These are phyloP conservation scores for Anolis carolinensis DNA, from an alignment of 2,113 vertebrate genomes.

Conservation along the genomic window DNA sequence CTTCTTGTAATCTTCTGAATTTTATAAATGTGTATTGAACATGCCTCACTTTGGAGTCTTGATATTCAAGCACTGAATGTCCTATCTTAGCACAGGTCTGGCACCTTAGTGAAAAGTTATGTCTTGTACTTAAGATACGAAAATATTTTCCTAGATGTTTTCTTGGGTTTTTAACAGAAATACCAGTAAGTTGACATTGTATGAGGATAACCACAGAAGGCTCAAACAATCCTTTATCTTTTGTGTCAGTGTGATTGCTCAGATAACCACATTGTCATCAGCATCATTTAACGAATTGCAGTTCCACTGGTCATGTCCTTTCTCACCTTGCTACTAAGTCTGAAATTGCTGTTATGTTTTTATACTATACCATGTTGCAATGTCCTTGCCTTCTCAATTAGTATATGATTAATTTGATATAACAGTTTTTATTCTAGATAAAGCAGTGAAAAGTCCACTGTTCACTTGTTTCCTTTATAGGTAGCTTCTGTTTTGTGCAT, in stretches of 20 bases:
- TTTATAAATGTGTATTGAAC: conserved; percentile 41
- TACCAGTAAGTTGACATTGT: neutral
- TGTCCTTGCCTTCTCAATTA: neutral
- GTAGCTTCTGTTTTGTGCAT: too few relatives aligned
- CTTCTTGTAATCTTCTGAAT: conserved; percentile 33
- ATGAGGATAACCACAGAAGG: neutral
- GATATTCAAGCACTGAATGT: conserved; percentile 24
- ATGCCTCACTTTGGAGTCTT: conserved; percentile 14
- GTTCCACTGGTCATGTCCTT: conserved; percentile 7
- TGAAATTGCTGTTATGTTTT: conserved; percentile 13
- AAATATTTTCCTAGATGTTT: neutral
- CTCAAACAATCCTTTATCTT: neutral
- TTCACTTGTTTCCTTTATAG: too few relatives aligned
- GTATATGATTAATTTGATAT: neutral
- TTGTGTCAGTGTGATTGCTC: fast-evolving
- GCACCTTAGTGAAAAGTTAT: neutral
- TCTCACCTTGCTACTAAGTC: conserved; percentile 35
- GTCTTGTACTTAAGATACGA: neutral
- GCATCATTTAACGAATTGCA: conserved; percentile 19
- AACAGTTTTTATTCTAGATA: too few relatives aligned
- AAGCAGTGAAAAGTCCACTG: too few relatives aligned
- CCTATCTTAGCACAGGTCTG: neutral
- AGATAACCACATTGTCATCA: conserved; percentile 1
- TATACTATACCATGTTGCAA: neutral
- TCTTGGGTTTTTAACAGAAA: neutral